Base-by-base conservation (phyloP, 2,888 invertebrate species). In the Phengaris arion region DNA sequence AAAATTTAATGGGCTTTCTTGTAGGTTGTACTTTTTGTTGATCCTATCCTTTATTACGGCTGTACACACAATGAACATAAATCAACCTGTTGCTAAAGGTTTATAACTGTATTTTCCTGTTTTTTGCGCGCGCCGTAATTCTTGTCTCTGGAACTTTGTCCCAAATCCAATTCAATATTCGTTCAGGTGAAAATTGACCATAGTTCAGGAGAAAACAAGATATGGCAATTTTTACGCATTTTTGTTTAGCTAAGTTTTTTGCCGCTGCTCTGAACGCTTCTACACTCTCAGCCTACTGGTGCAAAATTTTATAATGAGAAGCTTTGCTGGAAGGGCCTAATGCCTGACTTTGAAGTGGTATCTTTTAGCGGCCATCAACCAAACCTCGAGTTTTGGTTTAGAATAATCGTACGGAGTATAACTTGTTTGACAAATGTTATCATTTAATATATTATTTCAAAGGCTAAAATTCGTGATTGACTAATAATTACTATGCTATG, bases 51-150 rank as follows among this genome's bases (percentile, higher is more conserved):
- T 22, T 74, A 46, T 59, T 48, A 35, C 51, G 57, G 35, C 52
- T 35, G 74, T 35, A 70, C 70, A 68, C 51, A 74, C 64, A 74
- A 74, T 68, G 35, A 74, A 35, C 64, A 52, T 68, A 68, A 64
- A 68, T 68, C 74, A 52, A 74, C 74, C 68, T 74, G 74, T 74
- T 74, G 74, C 74, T 64, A 52, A 54, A 48, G 68, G 74, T 74
- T 74, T 54, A 68, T 74, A 68, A 74, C 64, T 74, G 54, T 68
- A 74, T 64, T 74, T 74, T 74, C 68, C 68, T 52, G 64, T 74
- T 15, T 68, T 54, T 74, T 68, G 68, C 52, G 68, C 22, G 7
- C 35, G 54, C 68, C 51, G 51, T 74, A 52, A 74, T 35, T 74
- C 15, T 45, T 74, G 64, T 74, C 51, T 51, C 59, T 12, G 72